Evolutionary conservation across 2,113 vertebrate genomes (phyloP).

Genomic region (Muscicapa adusta): DNA sequence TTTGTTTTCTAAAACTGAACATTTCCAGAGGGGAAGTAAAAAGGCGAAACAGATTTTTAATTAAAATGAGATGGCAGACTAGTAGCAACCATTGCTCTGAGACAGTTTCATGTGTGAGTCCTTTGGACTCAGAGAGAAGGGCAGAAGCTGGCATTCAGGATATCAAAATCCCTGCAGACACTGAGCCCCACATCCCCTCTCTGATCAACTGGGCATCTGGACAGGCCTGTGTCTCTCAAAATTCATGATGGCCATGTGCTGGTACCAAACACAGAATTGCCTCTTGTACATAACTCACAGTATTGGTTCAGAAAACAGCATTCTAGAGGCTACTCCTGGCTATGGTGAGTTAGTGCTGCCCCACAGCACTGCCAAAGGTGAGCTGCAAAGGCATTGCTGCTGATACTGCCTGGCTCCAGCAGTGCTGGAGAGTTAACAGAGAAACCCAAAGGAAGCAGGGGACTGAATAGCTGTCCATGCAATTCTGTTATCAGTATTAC

Average conservation of each 20-base stretch:
- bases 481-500: neutral
- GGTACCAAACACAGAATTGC: neutral
- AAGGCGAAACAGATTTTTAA: neutral
- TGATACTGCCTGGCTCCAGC: neutral
- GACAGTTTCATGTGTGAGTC: neutral
- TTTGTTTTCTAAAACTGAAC: neutral
- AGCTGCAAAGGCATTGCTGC: neutral
- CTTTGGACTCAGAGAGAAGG: neutral
- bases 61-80: neutral
- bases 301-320: neutral
- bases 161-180: neutral
- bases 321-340: neutral
- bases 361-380: neutral
- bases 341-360: neutral
- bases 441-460: neutral
- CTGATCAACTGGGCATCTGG: neutral
- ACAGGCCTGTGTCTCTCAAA: neutral
- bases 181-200: neutral
- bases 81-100: neutral
- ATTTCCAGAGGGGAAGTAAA: neutral
- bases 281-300: fast-evolving
- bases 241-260: fast-evolving
- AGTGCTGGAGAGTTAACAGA: neutral
- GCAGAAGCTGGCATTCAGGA: neutral
- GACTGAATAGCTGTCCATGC: neutral